Percentiles rank a stretch among this genome's conserved stretches.
phyloP scores from a whole-genome alignment of 2,113 vertebrate species.

The Phylloscopus trochiloides region DNA sequence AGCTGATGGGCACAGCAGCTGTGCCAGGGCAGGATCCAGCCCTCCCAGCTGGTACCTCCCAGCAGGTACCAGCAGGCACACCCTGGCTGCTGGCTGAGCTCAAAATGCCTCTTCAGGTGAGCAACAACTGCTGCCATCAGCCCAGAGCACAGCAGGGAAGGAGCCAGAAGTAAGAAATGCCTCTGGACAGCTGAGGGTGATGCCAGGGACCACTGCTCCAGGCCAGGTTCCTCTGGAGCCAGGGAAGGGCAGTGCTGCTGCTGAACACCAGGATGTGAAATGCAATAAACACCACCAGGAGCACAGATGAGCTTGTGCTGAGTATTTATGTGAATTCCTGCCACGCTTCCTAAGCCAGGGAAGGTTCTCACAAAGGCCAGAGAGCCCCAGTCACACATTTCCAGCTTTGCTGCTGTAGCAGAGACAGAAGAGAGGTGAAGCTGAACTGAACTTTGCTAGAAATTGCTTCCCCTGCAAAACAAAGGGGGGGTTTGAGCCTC shows the following conservation, averaged over 20 bases:
- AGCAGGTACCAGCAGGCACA: neutral
- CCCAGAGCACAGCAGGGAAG: neutral
- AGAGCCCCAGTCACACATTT: neutral
- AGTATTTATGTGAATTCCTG: neutral
- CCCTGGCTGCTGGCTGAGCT: neutral
- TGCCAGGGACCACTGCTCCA: neutral
- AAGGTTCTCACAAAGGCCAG: neutral
- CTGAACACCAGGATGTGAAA: neutral
- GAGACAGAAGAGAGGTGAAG: neutral
- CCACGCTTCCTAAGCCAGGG: neutral
- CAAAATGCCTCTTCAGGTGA: neutral
- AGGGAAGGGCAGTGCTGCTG: neutral
- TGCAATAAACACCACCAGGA: neutral
- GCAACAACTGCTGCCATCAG: neutral
- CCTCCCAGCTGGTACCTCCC: neutral
- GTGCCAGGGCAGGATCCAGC: neutral
- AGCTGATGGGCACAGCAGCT: neutral
- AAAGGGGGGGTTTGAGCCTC: neutral
- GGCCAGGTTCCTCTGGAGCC: neutral
- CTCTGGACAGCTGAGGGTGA: neutral
- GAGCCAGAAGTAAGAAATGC: neutral
- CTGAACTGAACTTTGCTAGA: neutral
- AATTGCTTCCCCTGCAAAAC: neutral
- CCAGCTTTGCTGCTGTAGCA: neutral
- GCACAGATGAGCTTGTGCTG: neutral